Conservation (phyloP, 2,797 vertebrate genomes). For the Pelodytes ibericus region DNA sequence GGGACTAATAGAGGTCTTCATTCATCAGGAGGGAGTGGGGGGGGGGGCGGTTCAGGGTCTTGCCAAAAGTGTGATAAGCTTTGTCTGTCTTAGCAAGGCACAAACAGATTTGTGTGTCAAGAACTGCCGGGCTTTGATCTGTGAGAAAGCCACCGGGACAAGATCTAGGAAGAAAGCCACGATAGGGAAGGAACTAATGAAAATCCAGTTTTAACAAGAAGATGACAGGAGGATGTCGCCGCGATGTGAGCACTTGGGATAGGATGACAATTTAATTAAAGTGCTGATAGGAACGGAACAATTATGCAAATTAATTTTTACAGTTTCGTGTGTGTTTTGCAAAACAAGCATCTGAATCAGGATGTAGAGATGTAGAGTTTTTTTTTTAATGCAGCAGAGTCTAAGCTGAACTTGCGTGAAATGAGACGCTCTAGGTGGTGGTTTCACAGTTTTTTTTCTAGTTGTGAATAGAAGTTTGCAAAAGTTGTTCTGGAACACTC, state of each 20-base stretch:
- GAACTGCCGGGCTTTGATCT: slow-evolving; percentile 56
- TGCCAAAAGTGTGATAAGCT: background rate
- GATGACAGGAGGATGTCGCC: slow-evolving; percentile 53
- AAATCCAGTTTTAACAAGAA: slow-evolving; percentile 63
- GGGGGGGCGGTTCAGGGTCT: background rate
- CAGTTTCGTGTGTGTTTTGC: slow-evolving; percentile 57
- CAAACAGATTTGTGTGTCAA: background rate
- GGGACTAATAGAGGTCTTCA: background rate
- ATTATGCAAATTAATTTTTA: slow-evolving; percentile 59
- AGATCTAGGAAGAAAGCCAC: slow-evolving; percentile 59
- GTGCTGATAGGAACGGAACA: slow-evolving; percentile 57
- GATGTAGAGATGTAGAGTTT: slow-evolving; percentile 46
- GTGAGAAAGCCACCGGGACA: slow-evolving; percentile 54
- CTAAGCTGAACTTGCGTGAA: no score
- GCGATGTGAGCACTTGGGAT: slow-evolving; percentile 57
- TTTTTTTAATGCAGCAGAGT: no score
- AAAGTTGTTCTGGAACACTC: no score
- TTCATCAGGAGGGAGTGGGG: background rate
- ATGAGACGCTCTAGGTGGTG: no score
- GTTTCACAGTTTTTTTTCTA: no score
- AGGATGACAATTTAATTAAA: slow-evolving; percentile 69
- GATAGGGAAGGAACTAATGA: slow-evolving; percentile 61
- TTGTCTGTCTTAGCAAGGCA: background rate
- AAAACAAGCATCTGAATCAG: slow-evolving; percentile 55
- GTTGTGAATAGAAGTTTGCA: no score